phyloP scores from a whole-genome alignment of 2,113 vertebrate species.

The Thymallus thymallus region DNA sequence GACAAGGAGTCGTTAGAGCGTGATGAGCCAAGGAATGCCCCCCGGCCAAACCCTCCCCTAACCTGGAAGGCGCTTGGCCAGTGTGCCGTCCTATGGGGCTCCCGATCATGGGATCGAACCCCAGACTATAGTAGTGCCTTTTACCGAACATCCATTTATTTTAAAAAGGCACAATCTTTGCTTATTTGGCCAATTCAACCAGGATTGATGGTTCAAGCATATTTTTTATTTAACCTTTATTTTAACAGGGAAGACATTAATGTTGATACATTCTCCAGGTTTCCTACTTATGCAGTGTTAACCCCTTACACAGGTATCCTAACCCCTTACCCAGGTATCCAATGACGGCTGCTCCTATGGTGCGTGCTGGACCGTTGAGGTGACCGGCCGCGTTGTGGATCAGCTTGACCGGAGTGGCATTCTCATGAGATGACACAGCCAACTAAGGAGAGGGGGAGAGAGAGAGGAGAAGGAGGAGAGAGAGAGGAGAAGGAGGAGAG shows the following conservation, averaged over 20 bases:
- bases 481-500: neutral
- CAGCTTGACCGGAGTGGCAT: slow-evolving; percentile 94
- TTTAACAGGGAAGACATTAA: neutral
- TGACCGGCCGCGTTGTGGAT: slow-evolving; percentile 93
- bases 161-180: neutral
- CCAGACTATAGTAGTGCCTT: too few relatives aligned
- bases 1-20: too few relatives aligned
- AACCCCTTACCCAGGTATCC: slow-evolving; percentile 78
- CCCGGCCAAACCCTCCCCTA: too few relatives aligned
- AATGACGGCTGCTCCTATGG: slow-evolving; percentile 89
- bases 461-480: neutral
- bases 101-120: too few relatives aligned
- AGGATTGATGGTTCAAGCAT: neutral
- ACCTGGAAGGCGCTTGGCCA: too few relatives aligned
- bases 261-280: too few relatives aligned
- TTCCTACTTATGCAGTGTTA: too few relatives aligned
- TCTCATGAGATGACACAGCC: slow-evolving; percentile 94
- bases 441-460: slow-evolving; percentile 69
- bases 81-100: too few relatives aligned
- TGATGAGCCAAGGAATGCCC: too few relatives aligned
- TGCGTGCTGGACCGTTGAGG: slow-evolving; percentile 90
- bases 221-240: too few relatives aligned
- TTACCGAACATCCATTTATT: too few relatives aligned
- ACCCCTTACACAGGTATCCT: too few relatives aligned
- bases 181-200: neutral